These are phyloP conservation scores for Ifrita kowaldi DNA, from an alignment of 2,113 vertebrate species.

Conservation along the genomic window DNA sequence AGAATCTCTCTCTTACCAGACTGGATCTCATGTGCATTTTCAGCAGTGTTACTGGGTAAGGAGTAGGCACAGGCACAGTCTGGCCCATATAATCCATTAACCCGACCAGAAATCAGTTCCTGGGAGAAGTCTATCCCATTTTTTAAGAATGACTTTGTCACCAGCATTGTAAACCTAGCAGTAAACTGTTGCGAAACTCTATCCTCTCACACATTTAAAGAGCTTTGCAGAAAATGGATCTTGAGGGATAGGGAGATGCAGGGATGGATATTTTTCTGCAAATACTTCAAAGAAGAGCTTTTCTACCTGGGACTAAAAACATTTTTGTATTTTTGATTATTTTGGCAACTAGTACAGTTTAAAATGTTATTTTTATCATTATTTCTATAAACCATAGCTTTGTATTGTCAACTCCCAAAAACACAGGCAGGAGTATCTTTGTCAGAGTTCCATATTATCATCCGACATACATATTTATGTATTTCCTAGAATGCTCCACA, in stretches of 20 bases:
- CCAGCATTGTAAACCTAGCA: constrained; percentile 37
- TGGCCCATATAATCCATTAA: neutral
- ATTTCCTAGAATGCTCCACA: constrained; percentile 21
- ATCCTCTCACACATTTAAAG: neutral
- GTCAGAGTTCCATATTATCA: neutral
- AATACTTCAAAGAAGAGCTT: neutral
- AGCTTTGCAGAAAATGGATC: constrained; percentile 4
- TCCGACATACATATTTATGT: constrained; percentile 58
- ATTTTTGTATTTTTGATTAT: neutral
- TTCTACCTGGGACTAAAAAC: neutral
- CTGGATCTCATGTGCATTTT: neutral
- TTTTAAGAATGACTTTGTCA: neutral
- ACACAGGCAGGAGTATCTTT: neutral
- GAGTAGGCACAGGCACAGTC: neutral
- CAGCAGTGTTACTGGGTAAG: neutral
- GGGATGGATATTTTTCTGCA: neutral
- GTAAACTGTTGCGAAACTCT: constrained; percentile 9
- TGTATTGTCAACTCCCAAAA: neutral
- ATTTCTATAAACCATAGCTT: neutral
- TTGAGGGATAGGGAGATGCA: neutral
- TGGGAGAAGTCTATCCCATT: constrained; percentile 1
- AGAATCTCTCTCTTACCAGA: neutral
- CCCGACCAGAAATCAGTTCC: neutral
- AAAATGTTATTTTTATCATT: neutral
- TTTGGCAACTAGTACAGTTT: neutral